A percentile compares a stretch with the other conserved stretches of the same genome.
These are phyloP conservation scores for Epirrhoe alternata DNA, from an alignment of 2,888 invertebrate species.

Conservation along the genomic window DNA sequence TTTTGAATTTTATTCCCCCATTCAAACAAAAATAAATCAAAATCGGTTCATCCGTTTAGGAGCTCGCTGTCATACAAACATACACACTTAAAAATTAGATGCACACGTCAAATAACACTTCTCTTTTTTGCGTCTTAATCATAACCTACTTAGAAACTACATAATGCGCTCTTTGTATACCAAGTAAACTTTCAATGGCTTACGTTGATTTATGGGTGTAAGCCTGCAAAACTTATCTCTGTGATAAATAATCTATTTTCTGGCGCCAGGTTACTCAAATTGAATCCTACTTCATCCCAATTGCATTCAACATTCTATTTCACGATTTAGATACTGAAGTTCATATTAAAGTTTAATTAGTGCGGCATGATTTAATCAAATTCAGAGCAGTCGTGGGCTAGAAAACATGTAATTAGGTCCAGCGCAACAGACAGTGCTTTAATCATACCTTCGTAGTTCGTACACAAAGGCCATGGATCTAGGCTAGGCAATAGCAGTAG, in stretches of 20 bases:
- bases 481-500: no score
- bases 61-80: no score
- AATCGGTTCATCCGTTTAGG: no score
- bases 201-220: not conserved
- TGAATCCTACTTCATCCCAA: slow-evolving; percentile 18
- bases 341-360: slow-evolving; percentile 43
- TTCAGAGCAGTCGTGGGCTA: slow-evolving; percentile 42
- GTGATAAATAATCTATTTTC: not conserved
- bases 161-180: no score
- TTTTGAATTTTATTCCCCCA: no score
- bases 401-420: slow-evolving; percentile 37
- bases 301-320: slow-evolving; percentile 6
- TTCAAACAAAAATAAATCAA: no score
- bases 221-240: not conserved
- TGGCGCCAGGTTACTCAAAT: slow-evolving; percentile 10
- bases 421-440: slow-evolving; percentile 16
- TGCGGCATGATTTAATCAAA: slow-evolving; percentile 40
- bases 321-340: slow-evolving; percentile 24
- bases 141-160: no score
- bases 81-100: no score
- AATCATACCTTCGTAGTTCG: slow-evolving; percentile 15
- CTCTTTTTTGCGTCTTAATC: no score
- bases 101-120: no score
- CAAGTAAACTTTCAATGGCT: no score
- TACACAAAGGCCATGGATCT: no score